Percentiles rank a stretch among this genome's conserved stretches.
phyloP scores from a whole-genome alignment of 2,888 invertebrate genomes.

The Eupeodes luniger region DNA sequence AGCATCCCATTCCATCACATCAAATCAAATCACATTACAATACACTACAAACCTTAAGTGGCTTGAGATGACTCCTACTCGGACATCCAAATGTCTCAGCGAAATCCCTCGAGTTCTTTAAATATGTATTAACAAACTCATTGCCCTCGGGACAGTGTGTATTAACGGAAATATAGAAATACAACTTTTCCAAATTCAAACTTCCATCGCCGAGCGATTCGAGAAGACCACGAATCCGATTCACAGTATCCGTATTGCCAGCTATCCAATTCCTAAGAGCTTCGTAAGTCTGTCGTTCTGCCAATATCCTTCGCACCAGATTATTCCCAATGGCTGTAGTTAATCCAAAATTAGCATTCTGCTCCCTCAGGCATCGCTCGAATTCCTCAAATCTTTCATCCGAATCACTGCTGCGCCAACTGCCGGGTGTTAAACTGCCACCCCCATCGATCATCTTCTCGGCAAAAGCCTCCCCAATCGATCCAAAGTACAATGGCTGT shows the following conservation, averaged over 20 bases:
- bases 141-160: slow-evolving; percentile 79
- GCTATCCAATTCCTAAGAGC: slow-evolving; percentile 79
- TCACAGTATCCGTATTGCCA: slow-evolving; percentile 72
- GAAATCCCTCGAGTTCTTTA: slow-evolving; percentile 80
- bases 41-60: slow-evolving; percentile 77
- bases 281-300: slow-evolving; percentile 78
- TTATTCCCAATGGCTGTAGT: slow-evolving; percentile 77
- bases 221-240: slow-evolving; percentile 77
- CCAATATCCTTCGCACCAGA: slow-evolving; percentile 79
- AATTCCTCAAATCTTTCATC: slow-evolving; percentile 80
- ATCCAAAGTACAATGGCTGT: slow-evolving; percentile 79
- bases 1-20: not conserved
- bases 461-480: slow-evolving; percentile 80
- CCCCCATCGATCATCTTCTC: slow-evolving; percentile 81
- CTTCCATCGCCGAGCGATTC: slow-evolving; percentile 76
- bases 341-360: slow-evolving; percentile 73
- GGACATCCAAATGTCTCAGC: slow-evolving; percentile 80
- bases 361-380: slow-evolving; percentile 78
- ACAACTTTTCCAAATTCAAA: slow-evolving; percentile 79
- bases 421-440: slow-evolving; percentile 80
- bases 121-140: slow-evolving; percentile 78
- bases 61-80: slow-evolving; percentile 78
- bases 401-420: slow-evolving; percentile 83
- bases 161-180: slow-evolving; percentile 80
- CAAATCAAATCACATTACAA: slow-evolving; percentile 36